These are phyloP conservation scores for Pongo pygmaeus DNA, from an alignment of 2,113 vertebrate genomes.

Conservation along the genomic window DNA sequence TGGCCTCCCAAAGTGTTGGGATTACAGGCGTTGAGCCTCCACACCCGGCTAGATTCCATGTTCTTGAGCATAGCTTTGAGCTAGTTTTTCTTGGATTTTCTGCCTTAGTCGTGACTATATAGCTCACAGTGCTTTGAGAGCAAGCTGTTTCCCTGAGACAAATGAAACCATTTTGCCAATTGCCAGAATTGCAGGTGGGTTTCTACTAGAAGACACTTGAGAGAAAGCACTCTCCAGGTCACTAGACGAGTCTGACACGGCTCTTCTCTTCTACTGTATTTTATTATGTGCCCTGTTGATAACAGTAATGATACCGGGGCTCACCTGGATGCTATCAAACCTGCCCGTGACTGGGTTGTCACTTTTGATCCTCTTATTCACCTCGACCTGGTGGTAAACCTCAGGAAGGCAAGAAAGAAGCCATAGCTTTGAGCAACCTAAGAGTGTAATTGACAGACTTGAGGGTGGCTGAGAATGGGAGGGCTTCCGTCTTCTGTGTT, in stretches of 20 bases:
- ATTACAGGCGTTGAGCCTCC: too few relatives aligned
- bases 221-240: background rate
- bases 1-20: too few relatives aligned
- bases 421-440: background rate
- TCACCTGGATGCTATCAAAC: background rate
- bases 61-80: background rate
- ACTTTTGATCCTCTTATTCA: background rate
- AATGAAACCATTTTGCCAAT: background rate
- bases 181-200: background rate
- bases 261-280: background rate
- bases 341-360: background rate
- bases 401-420: background rate
- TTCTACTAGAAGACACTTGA: background rate
- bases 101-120: background rate
- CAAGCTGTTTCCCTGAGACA: background rate
- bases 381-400: background rate
- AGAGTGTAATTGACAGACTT: too few relatives aligned
- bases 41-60: background rate
- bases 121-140: background rate
- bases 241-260: rapidly evolving
- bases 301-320: rapidly evolving
- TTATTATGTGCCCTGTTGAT: rapidly evolving
- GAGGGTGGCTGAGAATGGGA: rapidly evolving
- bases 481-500: rapidly evolving
- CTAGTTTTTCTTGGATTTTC: background rate